phyloP scores from a whole-genome alignment of 2,888 invertebrate species.

The Sericinus montela region DNA sequence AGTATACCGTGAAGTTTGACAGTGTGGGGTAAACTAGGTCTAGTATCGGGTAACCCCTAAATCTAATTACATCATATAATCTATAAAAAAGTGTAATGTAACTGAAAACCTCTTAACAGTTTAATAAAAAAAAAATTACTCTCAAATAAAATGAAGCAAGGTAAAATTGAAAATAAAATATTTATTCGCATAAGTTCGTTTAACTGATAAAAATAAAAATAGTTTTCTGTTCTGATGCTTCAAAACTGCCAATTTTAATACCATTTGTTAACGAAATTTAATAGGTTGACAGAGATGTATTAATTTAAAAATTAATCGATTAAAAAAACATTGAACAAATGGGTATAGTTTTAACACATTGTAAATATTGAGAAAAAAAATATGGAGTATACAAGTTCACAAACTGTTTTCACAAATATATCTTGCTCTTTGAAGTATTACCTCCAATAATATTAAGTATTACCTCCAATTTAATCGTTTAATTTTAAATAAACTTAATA shows the following conservation, averaged over 20 bases:
- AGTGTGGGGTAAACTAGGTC: slow-evolving; percentile 26
- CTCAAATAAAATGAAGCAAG: background rate
- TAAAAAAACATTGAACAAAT: background rate
- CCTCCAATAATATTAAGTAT: slow-evolving; percentile 74
- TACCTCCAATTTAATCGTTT: slow-evolving; percentile 66
- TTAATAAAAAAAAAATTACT: background rate
- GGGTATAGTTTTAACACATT: background rate
- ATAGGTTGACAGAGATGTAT: background rate
- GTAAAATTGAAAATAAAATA: background rate
- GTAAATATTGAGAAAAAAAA: slow-evolving; percentile 8
- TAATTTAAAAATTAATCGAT: background rate
- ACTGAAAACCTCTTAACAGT: background rate
- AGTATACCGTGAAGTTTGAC: slow-evolving; percentile 39
- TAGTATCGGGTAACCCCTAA: background rate
- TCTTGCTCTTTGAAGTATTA: slow-evolving; percentile 70
- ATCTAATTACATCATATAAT: background rate
- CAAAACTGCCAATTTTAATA: slow-evolving; percentile 7
- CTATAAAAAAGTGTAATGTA: background rate
- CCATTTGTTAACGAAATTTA: background rate
- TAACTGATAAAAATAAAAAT: background rate
- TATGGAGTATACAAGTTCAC: slow-evolving; percentile 47
- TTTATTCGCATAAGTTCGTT: slow-evolving; percentile 3
- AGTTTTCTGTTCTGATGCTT: background rate
- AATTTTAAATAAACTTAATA: slow-evolving; percentile 44
- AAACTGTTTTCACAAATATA: slow-evolving; percentile 57